phyloP scores from a whole-genome alignment of 2,113 vertebrate genomes.

The Platysteira castanea region DNA sequence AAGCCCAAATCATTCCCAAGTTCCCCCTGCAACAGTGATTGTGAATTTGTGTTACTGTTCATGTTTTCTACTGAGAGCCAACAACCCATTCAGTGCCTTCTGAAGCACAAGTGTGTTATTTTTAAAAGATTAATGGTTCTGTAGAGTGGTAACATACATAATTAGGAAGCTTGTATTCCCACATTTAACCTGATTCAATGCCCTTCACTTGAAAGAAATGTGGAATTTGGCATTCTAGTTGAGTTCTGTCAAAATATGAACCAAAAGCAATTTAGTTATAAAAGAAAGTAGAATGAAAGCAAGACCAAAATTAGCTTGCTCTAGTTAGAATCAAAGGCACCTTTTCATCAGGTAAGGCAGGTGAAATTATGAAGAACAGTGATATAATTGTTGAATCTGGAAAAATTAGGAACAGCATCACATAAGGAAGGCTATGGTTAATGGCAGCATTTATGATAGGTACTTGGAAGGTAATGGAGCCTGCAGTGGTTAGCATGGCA shows the following conservation, averaged over 20 bases:
- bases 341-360: background rate
- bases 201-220: background rate
- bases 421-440: background rate
- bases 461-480: constrained; percentile 3
- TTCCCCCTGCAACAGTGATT: background rate
- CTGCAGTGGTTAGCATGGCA: background rate
- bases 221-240: background rate
- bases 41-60: background rate
- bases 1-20: background rate
- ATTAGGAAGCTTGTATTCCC: background rate
- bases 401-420: background rate
- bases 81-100: background rate
- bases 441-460: background rate
- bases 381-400: background rate
- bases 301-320: background rate
- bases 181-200: background rate
- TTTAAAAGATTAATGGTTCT: background rate
- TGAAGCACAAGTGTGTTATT: background rate
- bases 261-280: background rate
- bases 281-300: background rate
- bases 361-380: background rate
- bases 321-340: background rate
- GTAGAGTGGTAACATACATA: background rate
- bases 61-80: background rate
- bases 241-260: background rate